A percentile compares a stretch with the other conserved stretches of the same genome.
phyloP scores from a whole-genome alignment of 1,140 invertebrate species.

The Zaprionus tsacasi region DNA sequence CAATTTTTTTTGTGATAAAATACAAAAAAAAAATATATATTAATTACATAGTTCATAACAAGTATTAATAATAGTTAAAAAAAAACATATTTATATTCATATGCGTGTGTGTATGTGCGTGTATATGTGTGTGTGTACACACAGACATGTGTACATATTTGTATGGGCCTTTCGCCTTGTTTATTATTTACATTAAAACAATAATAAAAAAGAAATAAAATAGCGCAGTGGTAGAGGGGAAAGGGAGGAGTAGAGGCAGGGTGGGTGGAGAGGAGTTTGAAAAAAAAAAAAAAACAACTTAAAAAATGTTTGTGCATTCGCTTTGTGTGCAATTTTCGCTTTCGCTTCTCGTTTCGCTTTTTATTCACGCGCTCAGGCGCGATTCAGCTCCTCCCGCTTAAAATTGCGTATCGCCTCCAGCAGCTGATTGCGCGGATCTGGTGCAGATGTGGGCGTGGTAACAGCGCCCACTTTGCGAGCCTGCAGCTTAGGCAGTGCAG shows the following conservation, averaged over 20 bases:
- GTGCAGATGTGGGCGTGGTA: conserved; percentile 53
- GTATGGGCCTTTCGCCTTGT: conserved; percentile 13
- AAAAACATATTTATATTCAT: conserved; percentile 41
- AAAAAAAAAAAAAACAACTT: conserved; percentile 25
- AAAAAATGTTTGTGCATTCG: conserved; percentile 40
- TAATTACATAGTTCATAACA: conserved; percentile 70
- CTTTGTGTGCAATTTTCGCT: conserved; percentile 43
- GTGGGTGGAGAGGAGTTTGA: neutral
- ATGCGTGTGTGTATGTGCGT: neutral
- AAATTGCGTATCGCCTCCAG: conserved; percentile 90
- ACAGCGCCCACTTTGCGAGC: conserved; percentile 46
- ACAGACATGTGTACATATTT: too few species aligned
- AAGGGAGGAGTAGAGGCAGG: too few species aligned
- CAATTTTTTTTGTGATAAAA: neutral
- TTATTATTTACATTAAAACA: conserved; percentile 67
- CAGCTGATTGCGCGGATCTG: conserved; percentile 88
- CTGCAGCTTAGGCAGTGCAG: conserved; percentile 79
- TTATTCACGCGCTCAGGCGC: conserved; percentile 38
- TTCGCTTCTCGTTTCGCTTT: neutral
- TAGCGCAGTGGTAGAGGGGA: neutral
- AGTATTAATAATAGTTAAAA: conserved; percentile 67
- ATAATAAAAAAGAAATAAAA: conserved; percentile 44
- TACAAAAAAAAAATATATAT: conserved; percentile 41
- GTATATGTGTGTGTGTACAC: conserved; percentile 10
- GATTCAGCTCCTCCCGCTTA: conserved; percentile 75